phyloP scores from a whole-genome alignment of 35 echinoderm and acorn worm species.

The Lytechinus pictus region DNA sequence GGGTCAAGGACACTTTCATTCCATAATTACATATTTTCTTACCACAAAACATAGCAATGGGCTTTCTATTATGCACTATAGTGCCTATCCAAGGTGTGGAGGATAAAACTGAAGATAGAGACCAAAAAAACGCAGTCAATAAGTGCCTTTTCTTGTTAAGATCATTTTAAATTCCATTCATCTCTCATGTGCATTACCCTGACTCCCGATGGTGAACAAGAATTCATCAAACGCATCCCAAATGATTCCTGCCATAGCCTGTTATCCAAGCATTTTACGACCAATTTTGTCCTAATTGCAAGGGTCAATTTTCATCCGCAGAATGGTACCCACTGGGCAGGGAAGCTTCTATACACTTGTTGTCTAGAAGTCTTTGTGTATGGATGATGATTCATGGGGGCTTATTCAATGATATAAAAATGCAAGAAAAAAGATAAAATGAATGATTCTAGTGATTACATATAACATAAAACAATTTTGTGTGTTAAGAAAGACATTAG shows the following conservation, averaged over 20 bases:
- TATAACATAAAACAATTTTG: neutral
- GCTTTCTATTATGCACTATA: neutral
- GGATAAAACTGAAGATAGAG: neutral
- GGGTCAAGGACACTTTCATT: conserved; percentile 9
- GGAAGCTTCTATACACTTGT: neutral
- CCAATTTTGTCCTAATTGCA: conserved; percentile 11
- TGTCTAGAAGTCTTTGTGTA: neutral
- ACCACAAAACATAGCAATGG: neutral
- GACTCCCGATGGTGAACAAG: neutral
- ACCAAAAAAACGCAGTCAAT: neutral
- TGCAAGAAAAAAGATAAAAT: neutral
- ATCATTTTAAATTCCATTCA: neutral
- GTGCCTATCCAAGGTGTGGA: neutral
- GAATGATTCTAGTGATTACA: neutral
- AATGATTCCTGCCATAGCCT: neutral
- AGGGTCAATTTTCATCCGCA: neutral
- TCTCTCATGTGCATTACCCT: neutral
- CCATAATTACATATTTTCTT: neutral
- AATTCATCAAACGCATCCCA: neutral
- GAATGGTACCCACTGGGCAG: neutral
- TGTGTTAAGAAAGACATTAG: no score
- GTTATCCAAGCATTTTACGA: neutral
- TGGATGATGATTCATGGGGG: neutral
- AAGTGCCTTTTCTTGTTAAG: neutral
- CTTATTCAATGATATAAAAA: neutral